Evolutionary conservation across 2,888 invertebrate species (phyloP), one percentile per base, ranked within the genome.

Genomic region (Aphodius sticticus): DNA sequence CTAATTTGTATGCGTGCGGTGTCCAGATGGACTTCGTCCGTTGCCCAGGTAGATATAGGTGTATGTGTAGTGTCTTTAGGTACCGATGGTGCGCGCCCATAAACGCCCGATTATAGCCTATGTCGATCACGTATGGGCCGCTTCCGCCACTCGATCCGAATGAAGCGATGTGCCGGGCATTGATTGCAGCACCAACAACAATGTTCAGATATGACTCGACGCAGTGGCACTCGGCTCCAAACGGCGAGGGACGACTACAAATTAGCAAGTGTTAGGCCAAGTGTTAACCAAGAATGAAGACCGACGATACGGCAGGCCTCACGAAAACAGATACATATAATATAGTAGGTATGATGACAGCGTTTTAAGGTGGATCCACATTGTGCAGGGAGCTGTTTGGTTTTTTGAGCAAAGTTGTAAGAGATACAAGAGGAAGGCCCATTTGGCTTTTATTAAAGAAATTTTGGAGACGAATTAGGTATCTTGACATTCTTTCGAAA

Each of bases 131-230:
- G 89, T 88, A 84, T 78, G 70, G 82, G 82, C 84, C 84, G 87
- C 88, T 89, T 89, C 89, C 89, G 87, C 86, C 86, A 86, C 83
- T 82, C 83, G 85, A 87, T 87, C 85, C 53, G 53, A 53, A 53
- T 53, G 86, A 87, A 87, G 53, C 53, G 87, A 88, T 88, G 88
- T 87, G 88, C 87, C 83, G 87, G 85, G 87, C 88, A 88, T 88
- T 86, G 87, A 87, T 87, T 87, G 86, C 84, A 83, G 82, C 84
- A 83, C 87, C 87, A 83, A 82, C 84, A 83, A 87, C 87, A 86
- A 86, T 86, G 80, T 78, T 77, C 80, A 77, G 78, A 38, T 80
- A 80, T 80, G 80, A 80, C 77, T 80, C 80, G 80, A 69, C 76
- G 80, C 37, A 70, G 80, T 38, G 80, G 80, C 77, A 80, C 77